Conservation (phyloP, 2,888 invertebrate species). For the Zygaena filipendulae region DNA sequence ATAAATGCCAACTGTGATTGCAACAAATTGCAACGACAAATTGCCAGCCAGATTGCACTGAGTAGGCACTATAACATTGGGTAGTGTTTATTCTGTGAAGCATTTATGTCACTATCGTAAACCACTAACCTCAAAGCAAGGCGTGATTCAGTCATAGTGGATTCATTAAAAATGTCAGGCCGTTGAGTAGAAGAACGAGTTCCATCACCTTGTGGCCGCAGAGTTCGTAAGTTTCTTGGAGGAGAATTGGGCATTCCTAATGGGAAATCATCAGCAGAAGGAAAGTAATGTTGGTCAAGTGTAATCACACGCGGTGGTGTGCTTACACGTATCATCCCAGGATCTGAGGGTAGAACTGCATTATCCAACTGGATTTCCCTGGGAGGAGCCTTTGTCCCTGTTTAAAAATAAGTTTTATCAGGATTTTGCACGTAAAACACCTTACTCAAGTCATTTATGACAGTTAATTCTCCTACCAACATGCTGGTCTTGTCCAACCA, state of each 20-base stretch:
- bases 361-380: constrained; percentile 88
- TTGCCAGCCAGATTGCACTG: too few species aligned
- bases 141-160: constrained; percentile 57
- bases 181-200: constrained; percentile 43
- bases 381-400: constrained; percentile 86
- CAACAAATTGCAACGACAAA: too few species aligned
- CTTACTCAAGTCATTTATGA: constrained; percentile 2
- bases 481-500: constrained; percentile 82
- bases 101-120: too few species aligned
- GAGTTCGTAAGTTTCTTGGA: constrained; percentile 36
- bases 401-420: constrained; percentile 18
- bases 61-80: too few species aligned
- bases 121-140: constrained; percentile 53
- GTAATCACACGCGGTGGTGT: constrained; percentile 92
- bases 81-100: too few species aligned
- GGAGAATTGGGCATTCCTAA: constrained; percentile 39
- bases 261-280: constrained; percentile 71
- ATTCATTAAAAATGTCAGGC: constrained; percentile 51
- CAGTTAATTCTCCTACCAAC: too few species aligned
- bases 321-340: constrained; percentile 81
- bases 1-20: too few species aligned
- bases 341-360: constrained; percentile 77
- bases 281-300: constrained; percentile 85
- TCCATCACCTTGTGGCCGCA: constrained; percentile 49
- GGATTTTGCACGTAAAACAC: constrained; percentile 8